Evolutionary conservation across 1,140 invertebrate genomes (phyloP).

Genomic region (Drosophila grimshawi): DNA sequence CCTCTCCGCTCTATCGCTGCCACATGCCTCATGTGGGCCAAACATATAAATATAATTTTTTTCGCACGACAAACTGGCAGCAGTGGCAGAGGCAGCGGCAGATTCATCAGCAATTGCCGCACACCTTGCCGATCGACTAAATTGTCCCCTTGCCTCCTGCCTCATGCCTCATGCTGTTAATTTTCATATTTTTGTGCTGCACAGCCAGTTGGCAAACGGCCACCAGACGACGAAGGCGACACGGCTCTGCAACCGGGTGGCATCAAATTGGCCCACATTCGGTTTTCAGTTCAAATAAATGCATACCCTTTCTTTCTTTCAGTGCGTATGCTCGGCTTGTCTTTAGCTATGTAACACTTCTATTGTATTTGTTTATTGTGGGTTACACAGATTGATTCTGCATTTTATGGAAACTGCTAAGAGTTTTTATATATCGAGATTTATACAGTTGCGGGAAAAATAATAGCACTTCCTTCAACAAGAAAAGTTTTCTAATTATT

Average conservation of each 20-base stretch:
- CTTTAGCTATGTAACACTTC: background rate
- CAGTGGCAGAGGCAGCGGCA: constrained; percentile 19
- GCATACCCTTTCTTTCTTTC: background rate
- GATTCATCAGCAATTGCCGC: constrained; percentile 26
- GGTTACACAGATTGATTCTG: no score
- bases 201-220: constrained; percentile 60
- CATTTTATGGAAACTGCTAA: no score
- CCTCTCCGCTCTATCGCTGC: background rate
- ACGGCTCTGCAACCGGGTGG: constrained; percentile 61
- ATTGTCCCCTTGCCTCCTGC: background rate
- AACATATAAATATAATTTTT: constrained; percentile 53
- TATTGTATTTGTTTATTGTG: background rate
- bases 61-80: constrained; percentile 54
- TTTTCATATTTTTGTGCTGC: constrained; percentile 49
- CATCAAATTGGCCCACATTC: constrained; percentile 77
- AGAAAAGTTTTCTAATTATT: no score
- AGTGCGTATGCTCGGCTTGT: no score
- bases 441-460: no score
- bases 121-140: constrained; percentile 51
- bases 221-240: constrained; percentile 45
- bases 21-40: constrained; percentile 52
- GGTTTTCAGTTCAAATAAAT: constrained; percentile 21
- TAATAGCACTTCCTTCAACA: no score
- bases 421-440: no score
- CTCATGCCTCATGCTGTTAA: constrained; percentile 33